A percentile compares a stretch with the other conserved stretches of the same genome.
phyloP scores from a whole-genome alignment of 2,113 vertebrate genomes.

The Pachycephala philippinensis region DNA sequence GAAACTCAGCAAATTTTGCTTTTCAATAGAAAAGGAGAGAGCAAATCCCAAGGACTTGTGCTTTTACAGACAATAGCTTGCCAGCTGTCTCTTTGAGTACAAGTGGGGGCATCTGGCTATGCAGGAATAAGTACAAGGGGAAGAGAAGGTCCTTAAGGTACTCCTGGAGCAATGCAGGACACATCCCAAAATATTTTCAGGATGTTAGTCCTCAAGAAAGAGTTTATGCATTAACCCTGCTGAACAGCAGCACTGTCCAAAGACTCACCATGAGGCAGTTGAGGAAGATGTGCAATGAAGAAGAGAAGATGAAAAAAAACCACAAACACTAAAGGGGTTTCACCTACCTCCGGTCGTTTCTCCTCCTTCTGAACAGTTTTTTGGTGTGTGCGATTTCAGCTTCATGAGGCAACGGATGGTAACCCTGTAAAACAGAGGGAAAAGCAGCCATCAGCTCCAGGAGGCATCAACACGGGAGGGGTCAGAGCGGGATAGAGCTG shows the following conservation, averaged over 20 bases:
- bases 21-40: not conserved
- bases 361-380: slow-evolving; percentile 91
- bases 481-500: not conserved
- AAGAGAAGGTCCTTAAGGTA: not conserved
- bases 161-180: not conserved
- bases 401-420: slow-evolving; percentile 88
- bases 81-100: not conserved
- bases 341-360: slow-evolving; percentile 89
- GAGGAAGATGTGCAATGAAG: rapidly evolving
- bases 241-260: not conserved
- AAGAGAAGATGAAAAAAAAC: not conserved
- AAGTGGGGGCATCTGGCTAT: not conserved
- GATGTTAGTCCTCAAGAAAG: not conserved
- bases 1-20: not conserved
- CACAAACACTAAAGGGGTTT: not conserved
- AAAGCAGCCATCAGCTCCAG: not conserved
- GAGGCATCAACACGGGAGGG: rapidly evolving
- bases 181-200: not conserved
- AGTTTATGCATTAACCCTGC: not conserved
- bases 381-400: slow-evolving; percentile 95
- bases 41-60: not conserved
- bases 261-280: not conserved
- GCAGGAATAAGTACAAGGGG: not conserved
- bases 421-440: slow-evolving; percentile 74
- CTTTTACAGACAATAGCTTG: not conserved